Percentiles rank a stretch among this genome's conserved stretches.
Conservation (phyloP, 2,797 vertebrate genomes). For the Pterois miles region DNA sequence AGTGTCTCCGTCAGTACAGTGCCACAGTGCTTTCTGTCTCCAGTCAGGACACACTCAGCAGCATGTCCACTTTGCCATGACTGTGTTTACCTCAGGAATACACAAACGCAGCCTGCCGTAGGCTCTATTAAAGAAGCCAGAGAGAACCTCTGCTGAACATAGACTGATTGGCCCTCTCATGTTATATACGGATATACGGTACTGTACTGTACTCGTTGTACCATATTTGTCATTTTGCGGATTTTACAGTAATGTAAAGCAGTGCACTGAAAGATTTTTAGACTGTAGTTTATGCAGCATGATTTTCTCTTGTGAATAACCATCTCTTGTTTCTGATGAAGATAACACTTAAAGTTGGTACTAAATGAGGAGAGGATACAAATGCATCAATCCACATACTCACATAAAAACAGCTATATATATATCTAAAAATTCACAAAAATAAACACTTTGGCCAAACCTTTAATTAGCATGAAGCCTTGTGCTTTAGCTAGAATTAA, state of each 20-base stretch:
- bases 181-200: conserved; percentile 19
- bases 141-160: conserved; percentile 46
- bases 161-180: conserved; percentile 42
- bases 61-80: conserved; percentile 73
- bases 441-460: conserved; percentile 79
- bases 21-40: conserved; percentile 71
- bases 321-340: conserved; percentile 25
- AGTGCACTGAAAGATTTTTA: background rate
- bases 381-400: conserved; percentile 63
- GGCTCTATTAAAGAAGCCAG: conserved; percentile 67
- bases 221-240: conserved; percentile 22
- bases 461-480: conserved; percentile 82
- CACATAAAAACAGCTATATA: conserved; percentile 69
- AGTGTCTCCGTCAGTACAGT: conserved; percentile 64
- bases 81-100: conserved; percentile 78
- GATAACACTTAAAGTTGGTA: conserved; percentile 26
- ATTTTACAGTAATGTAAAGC: conserved; percentile 13
- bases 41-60: conserved; percentile 78
- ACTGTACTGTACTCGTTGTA: background rate
- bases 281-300: background rate
- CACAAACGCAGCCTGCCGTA: conserved; percentile 64
- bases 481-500: conserved; percentile 80
- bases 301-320: conserved; percentile 1
- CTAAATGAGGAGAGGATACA: conserved; percentile 43
- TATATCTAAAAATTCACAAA: conserved; percentile 59